These are phyloP conservation scores for Pseudomyrmex dendroicus DNA, from an alignment of 1,140 invertebrate genomes.

Conservation along the genomic window DNA sequence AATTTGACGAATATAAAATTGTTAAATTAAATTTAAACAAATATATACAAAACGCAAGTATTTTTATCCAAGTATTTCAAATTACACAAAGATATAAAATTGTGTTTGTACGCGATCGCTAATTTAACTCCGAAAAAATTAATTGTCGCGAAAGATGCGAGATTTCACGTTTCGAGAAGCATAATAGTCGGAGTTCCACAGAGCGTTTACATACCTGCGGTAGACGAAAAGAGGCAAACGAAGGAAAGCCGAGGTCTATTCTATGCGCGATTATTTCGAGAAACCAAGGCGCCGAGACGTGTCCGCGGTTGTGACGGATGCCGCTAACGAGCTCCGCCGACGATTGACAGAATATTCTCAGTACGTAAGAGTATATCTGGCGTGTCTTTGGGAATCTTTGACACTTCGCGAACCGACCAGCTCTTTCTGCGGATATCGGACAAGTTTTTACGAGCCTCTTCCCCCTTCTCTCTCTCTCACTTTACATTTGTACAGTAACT, in stretches of 20 bases:
- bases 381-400: slow-evolving; percentile 40
- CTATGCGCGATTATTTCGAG: slow-evolving; percentile 79
- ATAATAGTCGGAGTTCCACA: neutral
- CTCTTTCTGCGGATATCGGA: neutral
- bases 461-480: neutral
- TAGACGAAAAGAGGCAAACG: slow-evolving; percentile 23
- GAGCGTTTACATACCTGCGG: neutral
- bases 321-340: slow-evolving; percentile 79
- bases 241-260: slow-evolving; percentile 52
- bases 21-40: neutral
- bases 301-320: slow-evolving; percentile 72
- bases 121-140: no score
- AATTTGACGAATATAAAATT: neutral
- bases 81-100: neutral
- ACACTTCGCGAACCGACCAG: slow-evolving; percentile 23
- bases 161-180: neutral
- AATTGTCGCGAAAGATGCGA: neutral
- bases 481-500: neutral
- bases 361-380: slow-evolving; percentile 64
- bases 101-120: no score
- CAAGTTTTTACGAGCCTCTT: neutral
- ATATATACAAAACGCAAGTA: neutral
- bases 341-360: slow-evolving; percentile 82
- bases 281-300: slow-evolving; percentile 67
- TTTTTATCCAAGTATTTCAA: neutral